Conservation (phyloP, 1,140 invertebrate species). For the Myzus persicae region DNA sequence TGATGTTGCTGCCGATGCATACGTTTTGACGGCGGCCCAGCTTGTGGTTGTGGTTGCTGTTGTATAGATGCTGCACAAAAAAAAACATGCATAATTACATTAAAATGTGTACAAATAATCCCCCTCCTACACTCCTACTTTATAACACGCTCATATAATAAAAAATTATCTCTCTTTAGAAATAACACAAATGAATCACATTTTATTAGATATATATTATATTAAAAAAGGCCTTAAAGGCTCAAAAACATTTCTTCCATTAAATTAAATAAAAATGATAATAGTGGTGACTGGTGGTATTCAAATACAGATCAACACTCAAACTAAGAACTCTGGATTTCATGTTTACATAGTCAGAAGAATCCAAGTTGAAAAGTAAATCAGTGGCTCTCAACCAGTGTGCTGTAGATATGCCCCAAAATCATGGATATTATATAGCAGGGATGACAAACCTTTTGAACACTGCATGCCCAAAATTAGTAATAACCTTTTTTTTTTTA, state of each 20-base stretch:
- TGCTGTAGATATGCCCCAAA: too few species aligned
- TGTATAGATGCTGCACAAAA: background rate
- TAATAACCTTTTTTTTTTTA: too few species aligned
- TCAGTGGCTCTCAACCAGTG: too few species aligned
- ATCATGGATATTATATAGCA: too few species aligned
- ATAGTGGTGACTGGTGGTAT: background rate
- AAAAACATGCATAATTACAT: background rate
- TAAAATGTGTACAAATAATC: background rate
- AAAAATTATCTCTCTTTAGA: background rate
- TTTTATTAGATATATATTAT: too few species aligned
- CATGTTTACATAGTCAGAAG: background rate
- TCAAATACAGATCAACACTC: background rate
- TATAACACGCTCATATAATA: background rate
- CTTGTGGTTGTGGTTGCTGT: slow-evolving; percentile 46
- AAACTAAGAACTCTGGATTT: background rate
- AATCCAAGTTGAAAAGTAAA: too few species aligned
- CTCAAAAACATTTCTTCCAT: too few species aligned
- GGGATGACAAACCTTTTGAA: too few species aligned
- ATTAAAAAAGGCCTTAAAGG: background rate
- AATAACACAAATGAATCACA: background rate
- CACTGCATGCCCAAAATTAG: too few species aligned
- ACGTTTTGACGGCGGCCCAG: slow-evolving; percentile 58
- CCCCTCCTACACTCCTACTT: background rate
- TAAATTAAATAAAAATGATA: too few species aligned
- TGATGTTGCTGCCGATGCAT: slow-evolving; percentile 54